Conservation (phyloP, 2,113 vertebrate species). For the Mesitornis unicolor region DNA sequence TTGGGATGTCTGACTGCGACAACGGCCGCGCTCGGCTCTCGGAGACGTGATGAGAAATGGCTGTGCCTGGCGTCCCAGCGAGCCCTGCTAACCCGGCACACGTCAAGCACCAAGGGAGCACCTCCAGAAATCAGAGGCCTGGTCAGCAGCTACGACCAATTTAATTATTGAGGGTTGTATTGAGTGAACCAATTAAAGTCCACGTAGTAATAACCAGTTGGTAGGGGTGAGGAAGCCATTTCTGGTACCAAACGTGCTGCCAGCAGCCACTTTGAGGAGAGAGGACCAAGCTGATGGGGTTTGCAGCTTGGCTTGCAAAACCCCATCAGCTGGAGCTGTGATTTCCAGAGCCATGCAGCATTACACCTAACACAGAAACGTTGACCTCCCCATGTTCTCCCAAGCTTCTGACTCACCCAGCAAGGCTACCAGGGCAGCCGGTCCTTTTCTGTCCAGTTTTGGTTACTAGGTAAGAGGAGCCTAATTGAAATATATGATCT, state of each 20-base stretch:
- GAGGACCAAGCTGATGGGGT: neutral
- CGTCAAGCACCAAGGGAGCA: neutral
- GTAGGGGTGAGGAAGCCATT: neutral
- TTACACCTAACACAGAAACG: neutral
- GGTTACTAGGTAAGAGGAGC: neutral
- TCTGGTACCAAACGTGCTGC: neutral
- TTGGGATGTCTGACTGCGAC: accelerated
- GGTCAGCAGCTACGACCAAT: neutral
- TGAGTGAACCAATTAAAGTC: neutral
- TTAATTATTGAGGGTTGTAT: neutral
- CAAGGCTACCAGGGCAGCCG: neutral
- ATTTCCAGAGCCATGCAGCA: neutral
- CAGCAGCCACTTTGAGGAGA: neutral
- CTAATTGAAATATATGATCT: neutral
- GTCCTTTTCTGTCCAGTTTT: neutral
- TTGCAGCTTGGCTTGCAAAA: neutral
- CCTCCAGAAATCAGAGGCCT: neutral
- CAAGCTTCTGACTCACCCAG: neutral
- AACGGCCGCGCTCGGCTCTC: accelerated
- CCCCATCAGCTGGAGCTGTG: neutral
- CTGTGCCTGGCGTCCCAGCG: neutral
- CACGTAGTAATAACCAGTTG: accelerated
- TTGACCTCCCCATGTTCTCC: neutral
- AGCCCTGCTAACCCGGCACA: neutral
- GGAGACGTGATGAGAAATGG: neutral